Evolutionary conservation across 1,140 invertebrate genomes (phyloP).

Genomic region (Ridgeia piscesae): DNA sequence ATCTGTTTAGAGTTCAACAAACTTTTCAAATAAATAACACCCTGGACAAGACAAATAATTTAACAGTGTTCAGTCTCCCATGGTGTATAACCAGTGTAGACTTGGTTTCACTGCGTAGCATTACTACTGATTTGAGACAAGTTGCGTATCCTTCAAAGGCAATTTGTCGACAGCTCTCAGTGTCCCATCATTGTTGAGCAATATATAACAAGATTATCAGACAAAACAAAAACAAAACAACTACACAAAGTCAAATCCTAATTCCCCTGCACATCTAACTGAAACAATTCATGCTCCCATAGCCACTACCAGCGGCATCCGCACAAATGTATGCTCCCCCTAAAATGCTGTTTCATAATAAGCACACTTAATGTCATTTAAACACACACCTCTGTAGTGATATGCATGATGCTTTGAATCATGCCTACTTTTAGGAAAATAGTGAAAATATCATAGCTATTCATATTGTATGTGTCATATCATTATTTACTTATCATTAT

Average conservation of each 20-base stretch:
- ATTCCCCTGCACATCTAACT: neutral
- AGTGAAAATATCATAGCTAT: neutral
- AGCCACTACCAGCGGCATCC: neutral
- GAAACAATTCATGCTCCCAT: neutral
- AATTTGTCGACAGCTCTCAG: neutral
- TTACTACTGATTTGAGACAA: neutral
- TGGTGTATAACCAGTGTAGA: neutral
- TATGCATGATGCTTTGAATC: neutral
- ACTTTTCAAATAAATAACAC: neutral
- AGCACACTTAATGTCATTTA: neutral
- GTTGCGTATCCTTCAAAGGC: neutral
- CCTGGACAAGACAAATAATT: neutral
- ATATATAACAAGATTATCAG: neutral
- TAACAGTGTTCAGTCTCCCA: neutral
- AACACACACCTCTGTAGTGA: neutral
- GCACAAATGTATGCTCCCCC: neutral
- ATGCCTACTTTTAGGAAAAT: neutral
- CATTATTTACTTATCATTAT: neutral
- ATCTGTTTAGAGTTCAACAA: neutral
- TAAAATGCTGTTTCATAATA: neutral
- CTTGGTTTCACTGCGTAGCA: neutral
- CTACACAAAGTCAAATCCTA: neutral
- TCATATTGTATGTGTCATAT: neutral
- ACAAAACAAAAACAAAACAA: neutral
- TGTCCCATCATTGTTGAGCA: neutral